Base-by-base conservation (phyloP, 2,113 vertebrate genomes). In the Ginglymostoma cirratum region DNA sequence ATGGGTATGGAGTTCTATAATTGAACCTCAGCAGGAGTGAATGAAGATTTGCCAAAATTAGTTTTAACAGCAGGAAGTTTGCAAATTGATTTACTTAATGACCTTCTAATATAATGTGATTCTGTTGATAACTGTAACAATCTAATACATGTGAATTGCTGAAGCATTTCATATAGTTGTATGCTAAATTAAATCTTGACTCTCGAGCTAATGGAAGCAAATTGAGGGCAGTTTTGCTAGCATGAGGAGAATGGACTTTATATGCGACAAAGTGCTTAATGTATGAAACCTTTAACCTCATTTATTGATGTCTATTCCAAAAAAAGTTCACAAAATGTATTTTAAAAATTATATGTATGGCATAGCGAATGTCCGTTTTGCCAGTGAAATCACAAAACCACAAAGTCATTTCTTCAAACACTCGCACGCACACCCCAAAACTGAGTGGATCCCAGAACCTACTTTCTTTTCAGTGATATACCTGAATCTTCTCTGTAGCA, bases 81-180 rank as follows among this genome's bases (percentile, higher is more conserved):
- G 94, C 94, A 95, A 76, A 95, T 95, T 95, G 94, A 95, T 95
- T 95, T 95, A 72, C 94, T 95, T 76, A 95, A 95, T 95, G 94
- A 95, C 67, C 67, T 95, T 72, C 34, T 93, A 93, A 93, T 93
- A 93, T 67, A 93, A 93, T 93, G 89, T 93, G 89, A 93, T 95
- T 72, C 94, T 34, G 14, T 67, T 95, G 94, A 95, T 95, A 72
- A 76, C 94, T 95, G 24, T 76, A 95, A 66, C 94, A 72, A 95
- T 95, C 69, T 27, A 76, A 52, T 72, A 95, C 42, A 95, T 95
- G 94, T 52, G 89, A 93, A 38, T 93, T 67, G 38, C 61, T 93
- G 89, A 67, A 66, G 89, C 89, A 67, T 93, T 93, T 93, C 61
- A 93, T 93, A 65, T 66, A n/a, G 17, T 38, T 65, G 8, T 38